Evolutionary conservation across 2,888 invertebrate genomes (phyloP).

Genomic region (Eurytoma californica): DNA sequence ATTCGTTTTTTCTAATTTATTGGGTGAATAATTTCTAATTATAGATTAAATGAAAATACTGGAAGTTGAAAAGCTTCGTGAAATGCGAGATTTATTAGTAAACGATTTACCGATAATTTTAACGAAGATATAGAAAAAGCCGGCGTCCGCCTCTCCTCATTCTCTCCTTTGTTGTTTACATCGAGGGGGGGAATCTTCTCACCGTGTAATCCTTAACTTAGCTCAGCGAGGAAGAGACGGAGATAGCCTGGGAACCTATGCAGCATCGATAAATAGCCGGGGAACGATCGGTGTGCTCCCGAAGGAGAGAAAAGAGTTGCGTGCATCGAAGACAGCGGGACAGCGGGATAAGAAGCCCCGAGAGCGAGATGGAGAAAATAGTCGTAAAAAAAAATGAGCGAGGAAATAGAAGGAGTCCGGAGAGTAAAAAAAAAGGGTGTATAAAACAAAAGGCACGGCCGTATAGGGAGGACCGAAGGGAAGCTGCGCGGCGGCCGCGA

Average conservation of each 20-base stretch:
- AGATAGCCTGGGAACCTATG: constrained; percentile 16
- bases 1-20: no score
- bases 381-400: background rate
- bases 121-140: no score
- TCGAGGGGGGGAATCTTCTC: no score
- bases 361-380: background rate
- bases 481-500: constrained; percentile 53
- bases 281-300: background rate
- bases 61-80: no score
- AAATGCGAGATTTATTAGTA: no score
- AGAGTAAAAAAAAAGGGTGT: constrained; percentile 29
- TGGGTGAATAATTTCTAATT: no score
- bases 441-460: constrained; percentile 40
- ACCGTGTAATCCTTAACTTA: no score
- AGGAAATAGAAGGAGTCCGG: constrained; percentile 31
- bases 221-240: constrained; percentile 4
- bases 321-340: constrained; percentile 10
- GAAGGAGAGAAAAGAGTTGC: constrained; percentile 27
- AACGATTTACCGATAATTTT: no score
- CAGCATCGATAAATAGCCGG: background rate
- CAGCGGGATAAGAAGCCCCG: background rate
- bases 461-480: constrained; percentile 39
- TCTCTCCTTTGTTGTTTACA: no score
- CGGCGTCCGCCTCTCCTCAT: no score
- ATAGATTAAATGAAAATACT: no score